A percentile compares a stretch with the other conserved stretches of the same genome.
Evolutionary conservation across 2,113 vertebrate genomes (phyloP).

Genomic region (Alligator sinensis): DNA sequence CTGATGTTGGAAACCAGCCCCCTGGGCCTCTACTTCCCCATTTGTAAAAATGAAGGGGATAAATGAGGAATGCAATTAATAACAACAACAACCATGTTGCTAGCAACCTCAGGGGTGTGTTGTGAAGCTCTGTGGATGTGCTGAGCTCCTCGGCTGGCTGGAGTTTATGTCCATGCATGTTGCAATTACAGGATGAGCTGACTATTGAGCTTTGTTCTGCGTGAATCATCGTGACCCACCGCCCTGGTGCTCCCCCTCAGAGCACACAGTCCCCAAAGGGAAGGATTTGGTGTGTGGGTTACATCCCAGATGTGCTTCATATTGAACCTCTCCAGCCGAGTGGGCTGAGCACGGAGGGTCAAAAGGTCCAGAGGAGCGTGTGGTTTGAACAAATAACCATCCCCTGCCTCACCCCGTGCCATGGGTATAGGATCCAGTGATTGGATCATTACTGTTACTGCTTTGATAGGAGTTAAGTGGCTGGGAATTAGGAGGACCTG

Average conservation of each 20-base stretch:
- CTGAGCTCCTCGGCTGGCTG: not conserved
- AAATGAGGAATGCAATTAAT: conserved; percentile 11
- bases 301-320: fast-evolving
- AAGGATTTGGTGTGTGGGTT: not conserved
- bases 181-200: conserved; percentile 37
- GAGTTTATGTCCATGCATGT: not conserved
- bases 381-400: not conserved
- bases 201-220: not conserved
- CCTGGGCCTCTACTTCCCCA: not conserved
- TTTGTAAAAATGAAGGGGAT: not conserved
- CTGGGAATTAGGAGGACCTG: not conserved
- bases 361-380: not conserved
- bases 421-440: not conserved
- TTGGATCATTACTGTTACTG: not conserved
- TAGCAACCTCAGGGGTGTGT: conserved; percentile 54
- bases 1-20: not conserved
- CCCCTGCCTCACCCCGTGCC: fast-evolving
- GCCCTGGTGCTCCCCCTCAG: not conserved
- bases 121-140: not conserved
- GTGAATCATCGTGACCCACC: conserved; percentile 51
- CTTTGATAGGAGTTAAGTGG: not conserved
- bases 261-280: not conserved
- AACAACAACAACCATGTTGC: conserved; percentile 47
- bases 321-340: not conserved
- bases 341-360: not conserved